Evolutionary conservation across 2,888 invertebrate genomes (phyloP).

Genomic region (Drosophila meridionalis): DNA sequence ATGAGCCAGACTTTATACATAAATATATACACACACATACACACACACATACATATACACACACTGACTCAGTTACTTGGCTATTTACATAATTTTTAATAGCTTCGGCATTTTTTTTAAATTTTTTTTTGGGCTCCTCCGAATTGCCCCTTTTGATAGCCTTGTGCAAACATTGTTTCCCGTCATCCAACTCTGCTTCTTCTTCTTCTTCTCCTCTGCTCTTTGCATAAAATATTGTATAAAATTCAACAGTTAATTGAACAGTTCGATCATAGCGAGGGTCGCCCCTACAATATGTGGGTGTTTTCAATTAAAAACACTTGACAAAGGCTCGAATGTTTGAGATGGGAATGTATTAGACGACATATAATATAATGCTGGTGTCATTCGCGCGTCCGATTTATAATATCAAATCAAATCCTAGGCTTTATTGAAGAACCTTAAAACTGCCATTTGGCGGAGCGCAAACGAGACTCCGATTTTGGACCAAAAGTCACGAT

Average conservation of each 20-base stretch:
- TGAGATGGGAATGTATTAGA: not conserved
- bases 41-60: not conserved
- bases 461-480: slow-evolving; percentile 40
- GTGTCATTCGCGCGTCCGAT: slow-evolving; percentile 73
- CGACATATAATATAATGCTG: slow-evolving; percentile 45
- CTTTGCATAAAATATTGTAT: slow-evolving; percentile 28
- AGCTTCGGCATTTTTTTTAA: slow-evolving; percentile 56
- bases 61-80: slow-evolving; percentile 15
- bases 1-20: slow-evolving; percentile 72
- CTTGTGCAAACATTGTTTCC: slow-evolving; percentile 60
- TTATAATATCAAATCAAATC: slow-evolving; percentile 59
- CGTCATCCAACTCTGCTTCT: slow-evolving; percentile 4
- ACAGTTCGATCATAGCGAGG: slow-evolving; percentile 28
- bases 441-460: not conserved
- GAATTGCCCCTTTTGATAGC: slow-evolving; percentile 37
- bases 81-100: slow-evolving; percentile 78
- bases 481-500: slow-evolving; percentile 76
- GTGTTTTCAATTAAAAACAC: slow-evolving; percentile 63
- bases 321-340: slow-evolving; percentile 4
- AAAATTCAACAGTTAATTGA: slow-evolving; percentile 46
- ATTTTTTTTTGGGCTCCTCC: slow-evolving; percentile 52
- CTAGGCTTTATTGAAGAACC: slow-evolving; percentile 41
- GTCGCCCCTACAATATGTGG: slow-evolving; percentile 57
- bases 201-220: not conserved
- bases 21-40: slow-evolving; percentile 1